Evolutionary conservation across 2,888 invertebrate genomes (phyloP), one percentile per base, ranked within the genome.

Genomic region (Hypercompe scribonia): DNA sequence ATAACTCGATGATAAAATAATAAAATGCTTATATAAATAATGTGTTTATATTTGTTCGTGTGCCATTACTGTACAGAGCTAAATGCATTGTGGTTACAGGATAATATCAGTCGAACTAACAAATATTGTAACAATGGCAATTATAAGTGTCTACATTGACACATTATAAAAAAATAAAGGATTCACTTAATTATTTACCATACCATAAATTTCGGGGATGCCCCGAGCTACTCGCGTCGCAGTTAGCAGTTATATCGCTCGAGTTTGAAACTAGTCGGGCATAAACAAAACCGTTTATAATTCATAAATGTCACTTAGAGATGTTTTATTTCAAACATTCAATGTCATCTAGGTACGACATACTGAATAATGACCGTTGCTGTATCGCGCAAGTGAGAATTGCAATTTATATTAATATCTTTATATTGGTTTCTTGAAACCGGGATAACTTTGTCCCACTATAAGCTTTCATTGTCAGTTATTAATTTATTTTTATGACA

Each of bases 61-160:
- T 83, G 77, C 76, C 33, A 73, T 76, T 84, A 72, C 71, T 81
- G 67, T 70, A 78, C 84, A 84, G 83, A 87, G 83, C 79, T 88
- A 88, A 88, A 88, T 88, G 88, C 86, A 83, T 74, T 76, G 73
- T 79, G 77, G 76, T 76, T 82, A 82, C 72, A 80, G 71, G 75
- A 78, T 77, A 81, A 81, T 80, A 86, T 86, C 87, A 83, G 87
- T 87, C 87, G 70, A 69, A 11, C 50, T 34, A 46, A 15, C 28
- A 61, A 61, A 61, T 61, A 61, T 61, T 4, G 18, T 18, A 61
- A 61, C 46, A 50, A 34, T 50, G 18, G 50, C 67, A 68, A 68
- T 68, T 68, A 15, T 50, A n/a, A 68, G 33, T 67, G 50, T 33
- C 8, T 50, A 8, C 21, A 50, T 50, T 24, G 24, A 24, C 46